Evolutionary conservation across 2,888 invertebrate species (phyloP), one percentile per base, ranked within the genome.

Genomic region (Tetropium fuscum): DNA sequence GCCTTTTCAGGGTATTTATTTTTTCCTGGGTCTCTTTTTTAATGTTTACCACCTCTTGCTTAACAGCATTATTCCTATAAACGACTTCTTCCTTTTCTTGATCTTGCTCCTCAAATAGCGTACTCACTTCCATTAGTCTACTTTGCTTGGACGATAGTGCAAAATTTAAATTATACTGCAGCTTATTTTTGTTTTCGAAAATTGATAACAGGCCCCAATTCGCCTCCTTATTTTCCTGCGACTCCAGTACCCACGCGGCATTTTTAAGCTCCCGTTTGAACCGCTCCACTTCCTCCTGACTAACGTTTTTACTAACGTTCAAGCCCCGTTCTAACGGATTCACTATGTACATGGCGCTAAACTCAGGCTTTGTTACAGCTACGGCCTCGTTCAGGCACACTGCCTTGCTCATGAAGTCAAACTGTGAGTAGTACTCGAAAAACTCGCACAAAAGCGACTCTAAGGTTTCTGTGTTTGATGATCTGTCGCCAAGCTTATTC

Each of bases 251-350:
- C 91, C 91, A 91, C 1, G 89, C 88, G 0, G 92, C 91, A 72
- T 89, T 89, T 48, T 87, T 84, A 0, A 89, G 83, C 74, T 90
- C 89, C 27, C 84, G 76, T 64, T 85, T 86, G 13, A 94, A 78
- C 30, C 87, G 81, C 63, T 89, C 88, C 32, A 90, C 83, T 80
- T 95, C 94, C 58, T 89, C 89, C 2, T 83, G 76, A 58, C 88
- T 92, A 0, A 97, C 91, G 76, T 96, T 97, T 81, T 91, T 90
- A 73, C 92, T 91, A 0, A 96, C 94, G 79, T 97, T 97, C 18
- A 94, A 80, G 0, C 86, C 80, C 57, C 86, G 84, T 76, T 95
- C 94, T 27, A 96, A 76, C 0, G 96, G 96, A 82, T 97, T 97
- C 4, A 91, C 87, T 66, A 96, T 91, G 72, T 93, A 93, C 53